phyloP scores from a whole-genome alignment of 1,140 invertebrate species.

The Macrobrachium nipponense region DNA sequence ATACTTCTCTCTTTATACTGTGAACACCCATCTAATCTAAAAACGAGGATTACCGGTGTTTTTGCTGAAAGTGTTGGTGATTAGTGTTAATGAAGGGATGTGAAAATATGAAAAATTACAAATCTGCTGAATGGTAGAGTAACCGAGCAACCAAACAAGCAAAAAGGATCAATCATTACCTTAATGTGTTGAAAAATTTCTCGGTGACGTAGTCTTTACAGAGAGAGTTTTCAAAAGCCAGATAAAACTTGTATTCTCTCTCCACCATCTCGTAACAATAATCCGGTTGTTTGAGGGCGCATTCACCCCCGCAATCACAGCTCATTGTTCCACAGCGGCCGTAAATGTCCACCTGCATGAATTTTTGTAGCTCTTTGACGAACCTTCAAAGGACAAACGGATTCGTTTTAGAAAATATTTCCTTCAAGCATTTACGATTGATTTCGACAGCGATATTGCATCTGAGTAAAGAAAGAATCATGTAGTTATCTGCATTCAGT shows the following conservation, averaged over 20 bases:
- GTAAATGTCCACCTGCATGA: constrained; percentile 73
- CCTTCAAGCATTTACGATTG: too few species aligned
- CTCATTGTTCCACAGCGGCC: constrained; percentile 69
- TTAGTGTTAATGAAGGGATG: too few species aligned
- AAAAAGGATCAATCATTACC: background rate
- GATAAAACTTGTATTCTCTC: constrained; percentile 71
- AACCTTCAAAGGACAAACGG: constrained; percentile 63
- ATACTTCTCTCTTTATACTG: too few species aligned
- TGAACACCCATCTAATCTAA: too few species aligned
- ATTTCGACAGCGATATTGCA: too few species aligned
- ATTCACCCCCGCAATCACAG: constrained; percentile 45
- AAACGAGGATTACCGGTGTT: too few species aligned
- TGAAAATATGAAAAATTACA: too few species aligned
- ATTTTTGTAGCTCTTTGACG: constrained; percentile 69
- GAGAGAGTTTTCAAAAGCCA: constrained; percentile 72
- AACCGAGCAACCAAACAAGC: too few species aligned
- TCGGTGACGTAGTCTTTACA: constrained; percentile 69
- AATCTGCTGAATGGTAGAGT: too few species aligned
- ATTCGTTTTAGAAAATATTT: background rate
- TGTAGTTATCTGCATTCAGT: too few species aligned
- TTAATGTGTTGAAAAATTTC: constrained; percentile 66
- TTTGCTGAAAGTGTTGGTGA: too few species aligned
- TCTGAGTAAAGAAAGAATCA: too few species aligned
- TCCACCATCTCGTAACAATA: constrained; percentile 66
- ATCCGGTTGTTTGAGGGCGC: constrained; percentile 4